phyloP scores from a whole-genome alignment of 2,888 invertebrate genomes.

The Ophion obscuratus region DNA sequence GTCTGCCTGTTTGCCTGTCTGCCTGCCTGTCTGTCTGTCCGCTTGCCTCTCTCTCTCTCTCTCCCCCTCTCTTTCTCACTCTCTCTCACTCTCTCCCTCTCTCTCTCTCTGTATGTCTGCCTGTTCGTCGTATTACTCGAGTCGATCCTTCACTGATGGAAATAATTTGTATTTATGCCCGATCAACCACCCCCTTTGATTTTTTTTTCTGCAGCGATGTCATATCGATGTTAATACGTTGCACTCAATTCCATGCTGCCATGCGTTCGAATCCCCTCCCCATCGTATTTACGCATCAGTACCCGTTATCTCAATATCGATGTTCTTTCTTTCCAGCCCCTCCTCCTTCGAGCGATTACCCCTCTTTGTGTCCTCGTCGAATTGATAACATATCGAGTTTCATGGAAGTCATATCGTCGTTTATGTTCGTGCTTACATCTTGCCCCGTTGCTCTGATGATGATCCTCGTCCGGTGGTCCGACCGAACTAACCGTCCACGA shows the following conservation, averaged over 20 bases:
- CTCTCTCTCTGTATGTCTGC: not conserved
- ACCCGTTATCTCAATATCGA: not conserved
- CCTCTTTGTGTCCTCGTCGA: constrained; percentile 7
- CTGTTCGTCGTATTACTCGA: constrained; percentile 8
- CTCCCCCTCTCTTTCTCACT: not conserved
- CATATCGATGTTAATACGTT: constrained; percentile 9
- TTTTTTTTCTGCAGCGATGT: constrained; percentile 33
- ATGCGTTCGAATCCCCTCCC: constrained; percentile 2
- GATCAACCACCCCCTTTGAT: constrained; percentile 18
- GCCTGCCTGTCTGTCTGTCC: too few species aligned
- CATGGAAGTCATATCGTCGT: not conserved
- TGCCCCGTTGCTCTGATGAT: constrained; percentile 77
- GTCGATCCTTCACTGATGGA: constrained; percentile 38
- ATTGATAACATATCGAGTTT: constrained; percentile 3
- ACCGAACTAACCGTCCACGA: constrained; percentile 82
- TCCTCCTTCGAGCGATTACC: constrained; percentile 3
- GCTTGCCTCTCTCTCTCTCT: too few species aligned
- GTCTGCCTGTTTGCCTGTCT: too few species aligned
- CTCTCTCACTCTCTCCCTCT: not conserved
- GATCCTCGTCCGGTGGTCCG: constrained; percentile 80
- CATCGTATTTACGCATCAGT: constrained; percentile 15
- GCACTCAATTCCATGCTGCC: constrained; percentile 18
- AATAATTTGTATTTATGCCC: constrained; percentile 47
- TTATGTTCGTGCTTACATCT: constrained; percentile 72
- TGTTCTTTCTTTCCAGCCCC: not conserved